These are phyloP conservation scores for Centrocercus urophasianus DNA, from an alignment of 2,113 vertebrate species.

Conservation along the genomic window DNA sequence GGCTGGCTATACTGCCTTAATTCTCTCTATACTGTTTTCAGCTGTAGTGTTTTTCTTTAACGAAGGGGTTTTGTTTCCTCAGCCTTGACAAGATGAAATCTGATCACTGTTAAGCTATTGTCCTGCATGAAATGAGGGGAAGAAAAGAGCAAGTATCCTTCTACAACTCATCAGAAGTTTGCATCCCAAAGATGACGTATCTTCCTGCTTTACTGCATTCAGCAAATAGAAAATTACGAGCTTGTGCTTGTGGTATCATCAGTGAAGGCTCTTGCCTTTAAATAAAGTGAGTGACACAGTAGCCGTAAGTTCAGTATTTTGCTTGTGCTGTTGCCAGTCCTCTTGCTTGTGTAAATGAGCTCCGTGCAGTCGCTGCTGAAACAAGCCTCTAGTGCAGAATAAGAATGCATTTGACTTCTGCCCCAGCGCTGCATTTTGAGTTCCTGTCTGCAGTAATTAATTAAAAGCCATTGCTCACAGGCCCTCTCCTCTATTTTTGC, in stretches of 20 bases:
- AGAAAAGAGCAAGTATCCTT: background rate
- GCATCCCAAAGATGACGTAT: background rate
- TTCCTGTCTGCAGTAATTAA: conserved; percentile 49
- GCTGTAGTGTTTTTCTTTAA: background rate
- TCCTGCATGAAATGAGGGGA: background rate
- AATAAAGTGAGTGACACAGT: background rate
- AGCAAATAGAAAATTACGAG: background rate
- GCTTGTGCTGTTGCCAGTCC: background rate
- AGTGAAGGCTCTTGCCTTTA: background rate
- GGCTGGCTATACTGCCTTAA: background rate
- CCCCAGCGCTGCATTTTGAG: background rate
- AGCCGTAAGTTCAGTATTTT: conserved; percentile 20
- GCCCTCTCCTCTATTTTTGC: background rate
- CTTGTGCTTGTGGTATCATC: background rate
- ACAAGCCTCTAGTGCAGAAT: background rate
- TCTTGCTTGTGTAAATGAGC: background rate
- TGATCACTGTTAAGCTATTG: background rate
- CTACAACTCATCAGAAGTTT: background rate
- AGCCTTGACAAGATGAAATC: background rate
- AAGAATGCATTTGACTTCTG: conserved; percentile 4
- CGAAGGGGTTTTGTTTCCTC: background rate
- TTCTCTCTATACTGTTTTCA: background rate
- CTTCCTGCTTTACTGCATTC: background rate
- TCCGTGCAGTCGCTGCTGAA: background rate
- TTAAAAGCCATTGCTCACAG: background rate